Percentiles rank a stretch among this genome's conserved stretches.
Evolutionary conservation across 1,140 invertebrate species (phyloP).

Genomic region (Scaptodrosophila lebanonensis): DNA sequence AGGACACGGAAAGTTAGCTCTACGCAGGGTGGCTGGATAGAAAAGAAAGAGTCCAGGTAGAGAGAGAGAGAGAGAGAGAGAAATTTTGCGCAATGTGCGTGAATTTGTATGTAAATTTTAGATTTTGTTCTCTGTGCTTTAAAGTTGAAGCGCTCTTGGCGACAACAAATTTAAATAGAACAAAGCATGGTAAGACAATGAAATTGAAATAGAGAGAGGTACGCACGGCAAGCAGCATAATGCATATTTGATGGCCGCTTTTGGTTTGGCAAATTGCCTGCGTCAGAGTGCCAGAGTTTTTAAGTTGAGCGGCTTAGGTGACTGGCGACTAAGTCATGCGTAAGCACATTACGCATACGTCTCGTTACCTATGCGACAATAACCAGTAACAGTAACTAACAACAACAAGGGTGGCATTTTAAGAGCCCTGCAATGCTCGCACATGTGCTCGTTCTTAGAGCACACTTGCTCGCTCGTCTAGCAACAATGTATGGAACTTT

Average conservation of each 20-base stretch:
- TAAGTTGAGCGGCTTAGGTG: too few species aligned
- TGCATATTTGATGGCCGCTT: slow-evolving; percentile 3
- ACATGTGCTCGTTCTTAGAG: background rate
- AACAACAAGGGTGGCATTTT: background rate
- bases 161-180: too few species aligned
- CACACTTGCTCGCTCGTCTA: background rate
- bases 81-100: too few species aligned
- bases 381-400: slow-evolving; percentile 18
- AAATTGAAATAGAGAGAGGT: too few species aligned
- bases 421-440: background rate
- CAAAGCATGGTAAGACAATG: too few species aligned
- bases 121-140: slow-evolving; percentile 14
- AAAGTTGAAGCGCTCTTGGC: too few species aligned
- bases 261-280: slow-evolving; percentile 32
- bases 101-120: slow-evolving; percentile 10
- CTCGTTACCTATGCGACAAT: slow-evolving; percentile 44
- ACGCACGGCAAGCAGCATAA: too few species aligned
- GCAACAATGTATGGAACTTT: slow-evolving; percentile 64
- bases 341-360: slow-evolving; percentile 68
- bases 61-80: too few species aligned
- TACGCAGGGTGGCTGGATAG: too few species aligned
- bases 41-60: too few species aligned
- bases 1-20: too few species aligned
- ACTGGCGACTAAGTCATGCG: slow-evolving; percentile 48
- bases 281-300: too few species aligned